A percentile compares a stretch with the other conserved stretches of the same genome.
Evolutionary conservation across 2,888 invertebrate species (phyloP).

Genomic region (Drosophila trichaetosa): DNA sequence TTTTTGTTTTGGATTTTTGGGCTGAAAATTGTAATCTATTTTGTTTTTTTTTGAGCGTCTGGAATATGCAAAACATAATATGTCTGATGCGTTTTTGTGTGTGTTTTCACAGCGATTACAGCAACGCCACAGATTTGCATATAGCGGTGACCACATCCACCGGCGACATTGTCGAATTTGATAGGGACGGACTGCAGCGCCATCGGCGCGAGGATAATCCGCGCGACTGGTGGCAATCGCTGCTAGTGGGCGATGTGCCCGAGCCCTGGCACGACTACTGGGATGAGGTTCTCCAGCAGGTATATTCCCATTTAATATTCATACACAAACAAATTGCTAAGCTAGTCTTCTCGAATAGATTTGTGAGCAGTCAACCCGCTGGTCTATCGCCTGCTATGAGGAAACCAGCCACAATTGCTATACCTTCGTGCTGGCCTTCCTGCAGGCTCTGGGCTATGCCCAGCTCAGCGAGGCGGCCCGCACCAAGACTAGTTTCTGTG

Average conservation of each 20-base stretch:
- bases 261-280: conserved; percentile 89
- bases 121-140: conserved; percentile 93
- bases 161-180: conserved; percentile 93
- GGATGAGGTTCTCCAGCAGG: conserved; percentile 88
- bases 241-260: conserved; percentile 89
- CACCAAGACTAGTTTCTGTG: conserved; percentile 90
- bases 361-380: conserved; percentile 84
- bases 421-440: conserved; percentile 92
- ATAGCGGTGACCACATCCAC: conserved; percentile 94
- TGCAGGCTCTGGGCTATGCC: conserved; percentile 90
- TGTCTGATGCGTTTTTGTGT: conserved; percentile 53
- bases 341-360: conserved; percentile 60
- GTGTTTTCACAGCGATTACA: conserved; percentile 89
- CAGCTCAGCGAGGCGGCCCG: conserved; percentile 89
- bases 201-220: conserved; percentile 83
- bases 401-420: conserved; percentile 93
- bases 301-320: conserved; percentile 65
- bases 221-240: conserved; percentile 88
- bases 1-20: conserved; percentile 3
- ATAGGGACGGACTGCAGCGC: conserved; percentile 89
- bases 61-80: conserved; percentile 53
- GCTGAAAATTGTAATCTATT: conserved; percentile 3
- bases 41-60: conserved; percentile 3
- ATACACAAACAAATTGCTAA: conserved; percentile 40
- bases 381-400: conserved; percentile 90